Evolutionary conservation across 2,888 invertebrate species (phyloP), one percentile per base, ranked within the genome.

Genomic region (Limnephilus auricula): DNA sequence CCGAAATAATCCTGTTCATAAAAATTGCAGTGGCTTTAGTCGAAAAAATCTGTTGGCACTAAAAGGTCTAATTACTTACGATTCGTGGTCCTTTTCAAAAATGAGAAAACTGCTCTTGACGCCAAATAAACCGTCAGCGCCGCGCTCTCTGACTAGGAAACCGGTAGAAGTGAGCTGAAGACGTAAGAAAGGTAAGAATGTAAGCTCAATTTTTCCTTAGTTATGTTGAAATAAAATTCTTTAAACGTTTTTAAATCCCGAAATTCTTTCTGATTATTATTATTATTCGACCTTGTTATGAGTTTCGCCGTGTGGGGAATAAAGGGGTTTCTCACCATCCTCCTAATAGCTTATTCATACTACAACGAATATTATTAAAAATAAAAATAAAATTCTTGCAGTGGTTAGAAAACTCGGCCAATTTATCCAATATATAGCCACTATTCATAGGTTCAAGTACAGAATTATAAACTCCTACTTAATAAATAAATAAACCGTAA

Each of bases 1-100:
- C 65, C 9, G 0, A 65, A 65, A 65, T 65, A 65, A 50, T 31
- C 80, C 32, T 80, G 30, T 32, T 31, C 32, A 80, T 80, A 80
- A 80, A 80, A 80, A 15, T 9, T 65, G 25, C 65, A 65, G 65
- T 65, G 65, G 65, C 25, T 65, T 25, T 9, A 65, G 25, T 25
- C 65, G 9, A n/a, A 65, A 65, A 65, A 65, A 65, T 25, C 65
- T 65, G 65, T 9, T 85, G 85, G 85, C 85, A 85, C 85, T 85
- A 40, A 40, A 40, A 40, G 85, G 40, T 85, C 85, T 85, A 45
- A 85, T 40, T 85, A 85, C 85, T 85, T 40, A 85, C 34, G 40
- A 85, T 45, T 85, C 37, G 40, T 30, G 65, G 40, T 40, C 85
- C 85, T 45, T 85, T 85, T 40, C n/a, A 85, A 45, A 85, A 45